A percentile compares a stretch with the other conserved stretches of the same genome.
These are phyloP conservation scores for Drosophila asahinai DNA, from an alignment of 1,140 invertebrate genomes.

Conservation along the genomic window DNA sequence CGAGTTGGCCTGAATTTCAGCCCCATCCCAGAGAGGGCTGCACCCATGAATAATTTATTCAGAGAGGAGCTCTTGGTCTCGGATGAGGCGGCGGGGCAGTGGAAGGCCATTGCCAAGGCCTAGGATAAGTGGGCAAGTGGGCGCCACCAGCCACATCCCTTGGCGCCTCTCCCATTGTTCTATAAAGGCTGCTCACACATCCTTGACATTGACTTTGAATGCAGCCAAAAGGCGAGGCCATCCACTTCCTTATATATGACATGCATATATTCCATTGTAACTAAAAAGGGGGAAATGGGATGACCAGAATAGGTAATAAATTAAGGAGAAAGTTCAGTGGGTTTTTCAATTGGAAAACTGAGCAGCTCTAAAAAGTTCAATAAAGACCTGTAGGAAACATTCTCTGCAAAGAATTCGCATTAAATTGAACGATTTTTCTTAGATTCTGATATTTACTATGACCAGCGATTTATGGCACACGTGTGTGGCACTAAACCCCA, in stretches of 20 bases:
- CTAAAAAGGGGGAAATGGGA: background rate
- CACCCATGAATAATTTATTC: slow-evolving; percentile 69
- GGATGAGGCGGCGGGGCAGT: background rate
- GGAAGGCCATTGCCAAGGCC: slow-evolving; percentile 52
- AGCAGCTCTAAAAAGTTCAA: no score
- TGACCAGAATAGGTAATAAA: background rate
- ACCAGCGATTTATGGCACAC: background rate
- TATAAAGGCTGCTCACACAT: slow-evolving; percentile 53
- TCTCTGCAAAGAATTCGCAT: background rate
- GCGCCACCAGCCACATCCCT: slow-evolving; percentile 44
- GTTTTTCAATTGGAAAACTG: background rate
- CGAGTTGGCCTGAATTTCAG: slow-evolving; percentile 30
- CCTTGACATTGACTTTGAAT: slow-evolving; percentile 76
- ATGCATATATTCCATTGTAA: slow-evolving; percentile 12
- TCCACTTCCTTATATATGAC: slow-evolving; percentile 8
- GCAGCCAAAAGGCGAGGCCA: slow-evolving; percentile 40
- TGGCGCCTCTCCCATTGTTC: slow-evolving; percentile 57
- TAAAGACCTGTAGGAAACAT: no score
- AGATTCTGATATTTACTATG: no score
- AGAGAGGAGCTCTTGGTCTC: slow-evolving; percentile 9
- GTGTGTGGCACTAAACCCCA: slow-evolving; percentile 6
- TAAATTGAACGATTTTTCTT: no score
- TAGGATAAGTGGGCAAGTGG: slow-evolving; percentile 61
- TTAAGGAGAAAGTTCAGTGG: slow-evolving; percentile 7
- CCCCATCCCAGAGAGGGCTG: slow-evolving; percentile 25